Percentiles rank a stretch among this genome's conserved stretches.
Conservation (phyloP, 2,888 invertebrate species). For the Stenodema calcarata region DNA sequence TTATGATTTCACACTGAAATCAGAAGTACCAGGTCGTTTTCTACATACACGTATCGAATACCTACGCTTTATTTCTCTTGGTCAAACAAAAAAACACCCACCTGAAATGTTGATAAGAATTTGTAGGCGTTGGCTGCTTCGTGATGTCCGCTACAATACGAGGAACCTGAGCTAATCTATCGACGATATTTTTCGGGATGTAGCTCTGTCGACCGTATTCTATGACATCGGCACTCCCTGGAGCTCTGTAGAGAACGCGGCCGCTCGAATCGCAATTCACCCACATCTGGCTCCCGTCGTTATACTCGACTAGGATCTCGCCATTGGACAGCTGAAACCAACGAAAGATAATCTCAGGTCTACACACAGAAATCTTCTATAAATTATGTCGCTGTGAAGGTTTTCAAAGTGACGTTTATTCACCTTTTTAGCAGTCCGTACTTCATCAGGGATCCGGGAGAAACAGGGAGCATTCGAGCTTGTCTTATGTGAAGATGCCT, state of each 20-base stretch:
- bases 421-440: constrained; percentile 59
- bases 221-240: constrained; percentile 38
- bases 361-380: too few species aligned
- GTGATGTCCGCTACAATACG: constrained; percentile 5
- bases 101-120: constrained; percentile 35
- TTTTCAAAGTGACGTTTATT: neutral
- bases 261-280: constrained; percentile 52
- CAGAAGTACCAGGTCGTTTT: too few species aligned
- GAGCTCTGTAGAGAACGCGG: constrained; percentile 27
- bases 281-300: constrained; percentile 50
- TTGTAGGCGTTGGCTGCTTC: neutral
- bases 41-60: too few species aligned
- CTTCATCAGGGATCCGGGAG: constrained; percentile 56
- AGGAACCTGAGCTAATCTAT: constrained; percentile 52
- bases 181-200: constrained; percentile 42
- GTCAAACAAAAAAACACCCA: neutral
- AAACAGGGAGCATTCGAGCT: neutral
- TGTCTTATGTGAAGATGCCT: neutral
- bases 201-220: constrained; percentile 41
- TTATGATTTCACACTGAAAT: too few species aligned
- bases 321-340: constrained; percentile 49
- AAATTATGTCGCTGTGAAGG: too few species aligned
- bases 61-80: neutral
- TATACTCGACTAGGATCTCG: constrained; percentile 51
- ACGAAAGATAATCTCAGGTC: too few species aligned